phyloP scores from a whole-genome alignment of 2,797 vertebrate species.

The Kryptopterus vitreolus region DNA sequence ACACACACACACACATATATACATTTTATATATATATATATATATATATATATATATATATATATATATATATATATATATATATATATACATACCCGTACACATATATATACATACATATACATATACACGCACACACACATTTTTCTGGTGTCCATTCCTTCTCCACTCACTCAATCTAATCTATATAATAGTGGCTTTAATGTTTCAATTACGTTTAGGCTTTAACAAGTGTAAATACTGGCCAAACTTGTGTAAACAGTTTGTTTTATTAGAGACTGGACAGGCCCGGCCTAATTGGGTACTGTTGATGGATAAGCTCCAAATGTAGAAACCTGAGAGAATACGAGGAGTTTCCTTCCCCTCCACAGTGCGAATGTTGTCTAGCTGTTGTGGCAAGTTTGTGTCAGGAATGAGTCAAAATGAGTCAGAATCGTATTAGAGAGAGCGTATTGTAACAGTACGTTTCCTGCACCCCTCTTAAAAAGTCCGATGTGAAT shows the following conservation, averaged over 20 bases:
- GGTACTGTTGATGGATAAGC: conserved; percentile 81
- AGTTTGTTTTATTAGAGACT: conserved; percentile 81
- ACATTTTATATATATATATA: no score
- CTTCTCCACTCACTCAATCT: conserved; percentile 12
- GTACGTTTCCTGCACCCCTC: conserved; percentile 33
- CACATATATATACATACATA: no score
- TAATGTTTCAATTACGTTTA: conserved; percentile 76
- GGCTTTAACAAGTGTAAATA: conserved; percentile 80
- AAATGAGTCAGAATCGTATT: conserved; percentile 45
- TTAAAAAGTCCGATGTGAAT: conserved; percentile 44
- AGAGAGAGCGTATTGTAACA: conserved; percentile 35
- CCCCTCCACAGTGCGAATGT: conserved; percentile 31
- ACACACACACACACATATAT: no score
- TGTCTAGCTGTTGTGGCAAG: conserved; percentile 43
- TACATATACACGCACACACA: no score
- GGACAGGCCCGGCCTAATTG: conserved; percentile 77
- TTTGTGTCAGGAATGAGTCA: conserved; percentile 28
- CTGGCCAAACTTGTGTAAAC: conserved; percentile 80
- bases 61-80: no score
- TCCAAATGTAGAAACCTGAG: conserved; percentile 78
- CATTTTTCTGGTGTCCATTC: no score
- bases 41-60: no score
- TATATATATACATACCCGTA: no score
- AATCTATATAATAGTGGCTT: conserved; percentile 66
- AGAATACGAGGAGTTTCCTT: conserved; percentile 65